Conservation (phyloP, 2,113 vertebrate genomes). For the human (Homo sapiens) region DNA sequence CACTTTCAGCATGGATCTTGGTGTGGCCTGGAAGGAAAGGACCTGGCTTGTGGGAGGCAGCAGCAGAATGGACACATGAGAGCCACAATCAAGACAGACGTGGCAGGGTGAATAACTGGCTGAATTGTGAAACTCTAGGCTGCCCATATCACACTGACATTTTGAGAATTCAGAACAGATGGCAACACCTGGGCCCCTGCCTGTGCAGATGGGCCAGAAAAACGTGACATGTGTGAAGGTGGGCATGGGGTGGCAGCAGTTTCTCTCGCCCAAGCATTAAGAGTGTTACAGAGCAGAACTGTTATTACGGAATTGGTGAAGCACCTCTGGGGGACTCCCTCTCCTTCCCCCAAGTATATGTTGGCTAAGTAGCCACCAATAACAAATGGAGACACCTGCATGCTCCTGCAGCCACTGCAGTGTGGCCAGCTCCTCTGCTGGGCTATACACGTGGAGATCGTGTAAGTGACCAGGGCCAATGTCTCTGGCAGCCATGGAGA, state of each 20-base stretch:
- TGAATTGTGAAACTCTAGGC: neutral
- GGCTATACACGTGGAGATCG: rapidly evolving
- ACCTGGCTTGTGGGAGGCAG: rapidly evolving
- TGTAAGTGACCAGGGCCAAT: rapidly evolving
- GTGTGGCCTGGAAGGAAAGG: neutral
- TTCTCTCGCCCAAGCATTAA: neutral
- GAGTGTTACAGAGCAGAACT: neutral
- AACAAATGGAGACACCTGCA: neutral
- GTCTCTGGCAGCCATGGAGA: neutral
- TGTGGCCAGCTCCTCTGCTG: neutral
- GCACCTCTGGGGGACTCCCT: constrained; percentile 19
- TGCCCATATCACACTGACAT: neutral
- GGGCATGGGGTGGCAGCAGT: neutral
- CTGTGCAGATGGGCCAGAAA: neutral
- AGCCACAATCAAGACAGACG: neutral
- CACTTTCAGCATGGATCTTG: rapidly evolving
- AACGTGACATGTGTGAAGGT: neutral
- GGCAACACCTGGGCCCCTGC: neutral
- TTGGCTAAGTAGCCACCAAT: constrained; percentile 25
- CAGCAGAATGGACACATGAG: rapidly evolving
- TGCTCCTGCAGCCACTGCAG: neutral
- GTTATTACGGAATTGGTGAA: neutral
- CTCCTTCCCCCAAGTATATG: neutral
- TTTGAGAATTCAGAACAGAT: constrained; percentile 5
- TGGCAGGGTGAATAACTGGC: neutral